These are phyloP conservation scores for Numenius phaeopus DNA, from an alignment of 2,797 vertebrate species.

Conservation along the genomic window DNA sequence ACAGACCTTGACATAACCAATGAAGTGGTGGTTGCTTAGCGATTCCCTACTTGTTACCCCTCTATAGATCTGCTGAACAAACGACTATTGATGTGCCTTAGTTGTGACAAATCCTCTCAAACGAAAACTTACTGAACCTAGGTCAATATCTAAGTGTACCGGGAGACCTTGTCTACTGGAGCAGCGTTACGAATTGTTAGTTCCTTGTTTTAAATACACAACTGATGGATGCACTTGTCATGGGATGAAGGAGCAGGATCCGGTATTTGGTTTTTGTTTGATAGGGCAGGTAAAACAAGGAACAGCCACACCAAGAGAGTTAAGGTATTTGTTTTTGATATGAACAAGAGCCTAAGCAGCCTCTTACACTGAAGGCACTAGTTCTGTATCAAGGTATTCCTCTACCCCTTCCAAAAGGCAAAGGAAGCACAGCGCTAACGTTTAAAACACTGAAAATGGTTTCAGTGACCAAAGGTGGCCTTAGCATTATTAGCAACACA, in stretches of 20 bases:
- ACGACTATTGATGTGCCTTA: not conserved
- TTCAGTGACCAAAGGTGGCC: not conserved
- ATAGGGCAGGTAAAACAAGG: not conserved
- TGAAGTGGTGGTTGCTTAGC: not conserved
- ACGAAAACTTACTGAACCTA: not conserved
- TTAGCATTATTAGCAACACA: not conserved
- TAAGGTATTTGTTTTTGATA: not conserved
- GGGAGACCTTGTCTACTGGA: not conserved
- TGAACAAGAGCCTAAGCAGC: not conserved
- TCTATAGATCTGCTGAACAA: not conserved
- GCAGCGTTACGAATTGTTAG: not conserved
- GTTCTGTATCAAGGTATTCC: not conserved
- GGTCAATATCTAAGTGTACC: not conserved
- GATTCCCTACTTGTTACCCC: not conserved
- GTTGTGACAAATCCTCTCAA: not conserved
- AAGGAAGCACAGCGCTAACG: not conserved
- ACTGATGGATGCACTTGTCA: not conserved
- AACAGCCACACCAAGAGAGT: not conserved
- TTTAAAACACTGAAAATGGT: not conserved
- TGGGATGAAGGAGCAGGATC: not conserved
- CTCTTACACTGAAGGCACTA: not conserved
- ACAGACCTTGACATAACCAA: not conserved
- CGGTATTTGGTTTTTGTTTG: not conserved
- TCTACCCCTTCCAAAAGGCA: not conserved
- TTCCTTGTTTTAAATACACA: not conserved